Evolutionary conservation across 2,113 vertebrate genomes (phyloP), one percentile per base, ranked within the genome.

Genomic region (Gymnogyps californianus): DNA sequence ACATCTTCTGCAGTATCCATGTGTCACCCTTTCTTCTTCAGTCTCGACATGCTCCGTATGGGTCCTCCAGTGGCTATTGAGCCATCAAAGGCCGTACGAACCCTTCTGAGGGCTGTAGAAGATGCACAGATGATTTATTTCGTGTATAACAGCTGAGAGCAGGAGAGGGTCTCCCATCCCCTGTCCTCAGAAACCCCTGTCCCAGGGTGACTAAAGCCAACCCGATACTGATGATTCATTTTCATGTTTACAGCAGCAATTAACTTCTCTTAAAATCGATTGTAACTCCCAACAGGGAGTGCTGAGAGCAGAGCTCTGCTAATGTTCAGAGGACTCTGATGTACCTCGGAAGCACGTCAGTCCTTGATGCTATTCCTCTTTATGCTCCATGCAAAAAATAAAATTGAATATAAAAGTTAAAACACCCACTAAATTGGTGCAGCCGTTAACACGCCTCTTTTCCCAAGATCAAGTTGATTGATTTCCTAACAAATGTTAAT

Each of bases 1-100:
- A 18, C 75, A 26, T 47, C 36, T 55, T 16, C 42, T 22, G 44
- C 29, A 34, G 12, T 7, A 8, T 14, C 49, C 24, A 0, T 2
- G 34, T 51, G 42, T 22, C n/a, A 11, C 28, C 34, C 46, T 47
- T 54, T 29, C 52, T 91, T 24, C 51, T 25, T 54, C 11, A 31
- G 24, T 6, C 51, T 34, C 2, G 2, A 3, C 8, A 1, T 25
- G 32, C 29, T 62, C 66, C 4, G 1, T 21, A 9, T 13, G 22
- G 12, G 17, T 42, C 7, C 16, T 78, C 46, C 40, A 10, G 2
- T 5, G 31, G 44, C 83, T 82, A 9, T 6, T 7, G 83, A 44
- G 46, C 46, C 32, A 8, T 47, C 76, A n/a, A 61, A 83, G 65
- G 47, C 57, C 40, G 4, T 9, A 6, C 8, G 47, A 79, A 44